Evolutionary conservation across 1,140 invertebrate genomes (phyloP), one percentile per base, ranked within the genome.

Genomic region (Probaryconus sp.): DNA sequence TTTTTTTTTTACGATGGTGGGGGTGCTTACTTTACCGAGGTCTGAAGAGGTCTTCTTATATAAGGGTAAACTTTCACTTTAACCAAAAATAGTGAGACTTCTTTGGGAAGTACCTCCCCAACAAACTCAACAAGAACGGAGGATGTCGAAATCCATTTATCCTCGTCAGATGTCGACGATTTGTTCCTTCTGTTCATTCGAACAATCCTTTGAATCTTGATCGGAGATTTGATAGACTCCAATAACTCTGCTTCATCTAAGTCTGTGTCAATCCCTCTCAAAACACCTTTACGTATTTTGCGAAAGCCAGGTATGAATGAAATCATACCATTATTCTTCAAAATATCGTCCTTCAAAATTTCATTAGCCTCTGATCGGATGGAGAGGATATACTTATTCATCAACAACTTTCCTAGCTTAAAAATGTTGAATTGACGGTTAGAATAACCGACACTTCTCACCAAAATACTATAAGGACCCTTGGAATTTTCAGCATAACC

Each of bases 31-130:
- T 24, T 24, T 24, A 24, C 21, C 3, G 21, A n/a, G n/a, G n/a
- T n/a, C 21, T 68, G 45, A 1, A 20, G 55, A 1, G 45, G 33
- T 4, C 7, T 10, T 14, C 31, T 21, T 2, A 68, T 37, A 40
- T 68, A 68, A 0, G 45, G 43, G 1, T 58, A 43, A 3, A 68
- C 43, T 31, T 35, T 50, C 1, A 11, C 14, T 33, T 68, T 68
- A 1, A 69, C 33, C 1, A 26, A 7, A 5, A 20, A 69, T 0
- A 69, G 6, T 3, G 35, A 33, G 1, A 68, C 31, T 24, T 58
- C 24, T 35, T 51, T 38, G n/a, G 64, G 51, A 9, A 58, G 18
- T 0, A 18, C 1, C 20, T 58, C 28, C 1, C 56, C 56, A 11
- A 30, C 33, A 42, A 63, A 63, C 0, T n/a, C 16, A 14, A 50